Percentiles rank a stretch among this genome's conserved stretches.
Conservation (phyloP, 2,888 invertebrate species). For the Adela reaumurella region DNA sequence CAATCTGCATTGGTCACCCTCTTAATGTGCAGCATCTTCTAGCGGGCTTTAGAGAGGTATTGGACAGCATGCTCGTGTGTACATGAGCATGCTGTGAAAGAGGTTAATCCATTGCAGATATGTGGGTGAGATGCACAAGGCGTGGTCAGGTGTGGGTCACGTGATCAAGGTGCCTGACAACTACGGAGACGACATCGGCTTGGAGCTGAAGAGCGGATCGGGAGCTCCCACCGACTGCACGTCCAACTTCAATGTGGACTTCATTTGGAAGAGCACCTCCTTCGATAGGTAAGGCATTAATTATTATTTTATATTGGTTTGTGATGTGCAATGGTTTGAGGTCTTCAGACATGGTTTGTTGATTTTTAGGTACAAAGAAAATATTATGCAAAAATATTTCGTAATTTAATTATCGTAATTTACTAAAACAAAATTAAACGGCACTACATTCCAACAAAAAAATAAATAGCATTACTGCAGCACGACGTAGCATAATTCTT, state of each 20-base stretch:
- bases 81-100: not conserved
- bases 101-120: conserved; percentile 46
- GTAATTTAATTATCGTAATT: too few species aligned
- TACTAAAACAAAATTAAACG: too few species aligned
- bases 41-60: not conserved
- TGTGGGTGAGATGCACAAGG: conserved; percentile 87
- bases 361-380: too few species aligned
- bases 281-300: conserved; percentile 93
- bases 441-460: too few species aligned
- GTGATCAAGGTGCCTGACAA: conserved; percentile 95
- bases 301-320: too few species aligned
- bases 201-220: conserved; percentile 89
- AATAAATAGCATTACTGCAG: too few species aligned
- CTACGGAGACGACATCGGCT: conserved; percentile 96
- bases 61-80: not conserved
- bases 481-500: too few species aligned
- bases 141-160: conserved; percentile 98
- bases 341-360: too few species aligned
- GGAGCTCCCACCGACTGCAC: conserved; percentile 93
- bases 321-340: too few species aligned
- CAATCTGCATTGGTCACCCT: too few species aligned
- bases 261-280: conserved; percentile 98
- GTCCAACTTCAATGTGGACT: conserved; percentile 96
- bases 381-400: too few species aligned
- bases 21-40: too few species aligned